Evolutionary conservation across 2,113 vertebrate genomes (phyloP).

Genomic region (Parotia lawesii): DNA sequence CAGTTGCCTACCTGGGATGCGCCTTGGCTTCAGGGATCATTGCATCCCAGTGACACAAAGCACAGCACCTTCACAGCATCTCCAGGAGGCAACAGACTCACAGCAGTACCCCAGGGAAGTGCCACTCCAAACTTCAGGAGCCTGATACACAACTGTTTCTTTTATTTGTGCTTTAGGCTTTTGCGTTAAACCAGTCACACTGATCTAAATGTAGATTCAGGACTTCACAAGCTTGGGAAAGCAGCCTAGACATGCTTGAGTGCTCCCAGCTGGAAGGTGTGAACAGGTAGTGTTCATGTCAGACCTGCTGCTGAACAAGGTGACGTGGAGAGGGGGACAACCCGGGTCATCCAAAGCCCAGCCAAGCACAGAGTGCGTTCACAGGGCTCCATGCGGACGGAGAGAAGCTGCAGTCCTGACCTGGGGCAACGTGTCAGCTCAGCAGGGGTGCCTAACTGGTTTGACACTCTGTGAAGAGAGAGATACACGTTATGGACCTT

Average conservation of each 20-base stretch:
- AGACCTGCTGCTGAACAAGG: not conserved
- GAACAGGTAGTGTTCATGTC: not conserved
- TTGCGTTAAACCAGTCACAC: not conserved
- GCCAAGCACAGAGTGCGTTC: not conserved
- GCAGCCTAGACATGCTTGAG: not conserved
- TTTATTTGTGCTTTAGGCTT: not conserved
- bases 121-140: not conserved
- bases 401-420: not conserved
- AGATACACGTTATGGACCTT: rapidly evolving
- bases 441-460: not conserved
- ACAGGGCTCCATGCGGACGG: not conserved
- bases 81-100: not conserved
- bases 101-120: not conserved
- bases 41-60: not conserved
- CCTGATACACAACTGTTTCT: not conserved
- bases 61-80: not conserved
- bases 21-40: not conserved
- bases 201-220: not conserved
- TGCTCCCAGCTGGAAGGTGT: not conserved
- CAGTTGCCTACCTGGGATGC: rapidly evolving
- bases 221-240: not conserved
- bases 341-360: not conserved
- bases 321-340: not conserved
- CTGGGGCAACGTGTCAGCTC: not conserved
- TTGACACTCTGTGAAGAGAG: not conserved